phyloP scores from a whole-genome alignment of 2,888 invertebrate genomes.

The Plemyria rubiginata region DNA sequence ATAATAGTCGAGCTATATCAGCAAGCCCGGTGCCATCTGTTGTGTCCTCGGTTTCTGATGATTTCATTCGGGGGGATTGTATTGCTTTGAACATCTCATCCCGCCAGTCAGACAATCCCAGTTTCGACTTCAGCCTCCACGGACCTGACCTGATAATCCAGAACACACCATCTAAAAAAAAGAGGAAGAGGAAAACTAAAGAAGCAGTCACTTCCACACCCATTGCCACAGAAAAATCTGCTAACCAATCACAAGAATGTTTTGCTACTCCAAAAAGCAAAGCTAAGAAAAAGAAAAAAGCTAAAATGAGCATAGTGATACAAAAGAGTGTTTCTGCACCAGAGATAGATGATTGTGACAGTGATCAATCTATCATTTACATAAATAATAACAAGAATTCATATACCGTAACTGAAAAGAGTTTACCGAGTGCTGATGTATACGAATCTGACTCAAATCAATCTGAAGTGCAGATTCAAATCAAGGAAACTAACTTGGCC shows the following conservation, averaged over 20 bases:
- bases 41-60: slow-evolving; percentile 80
- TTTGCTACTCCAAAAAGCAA: slow-evolving; percentile 81
- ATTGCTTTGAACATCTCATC: slow-evolving; percentile 80
- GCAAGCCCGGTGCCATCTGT: slow-evolving; percentile 79
- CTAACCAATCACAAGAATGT: slow-evolving; percentile 56
- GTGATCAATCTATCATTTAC: slow-evolving; percentile 70
- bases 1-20: slow-evolving; percentile 59
- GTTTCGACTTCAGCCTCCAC: slow-evolving; percentile 80
- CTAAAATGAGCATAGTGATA: slow-evolving; percentile 66
- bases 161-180: slow-evolving; percentile 69
- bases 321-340: slow-evolving; percentile 70
- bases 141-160: slow-evolving; percentile 73
- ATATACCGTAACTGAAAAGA: slow-evolving; percentile 71
- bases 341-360: slow-evolving; percentile 86
- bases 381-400: slow-evolving; percentile 54
- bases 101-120: slow-evolving; percentile 63
- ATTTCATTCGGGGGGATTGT: slow-evolving; percentile 79
- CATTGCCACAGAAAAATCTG: slow-evolving; percentile 44
- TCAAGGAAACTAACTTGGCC: slow-evolving; percentile 43
- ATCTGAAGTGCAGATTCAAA: slow-evolving; percentile 50
- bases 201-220: slow-evolving; percentile 65
- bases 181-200: slow-evolving; percentile 73
- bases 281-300: slow-evolving; percentile 71
- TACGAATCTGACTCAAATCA: slow-evolving; percentile 84
- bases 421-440: slow-evolving; percentile 77